Base-by-base conservation (phyloP, 2,113 vertebrate genomes). In the Agelaius tricolor region DNA sequence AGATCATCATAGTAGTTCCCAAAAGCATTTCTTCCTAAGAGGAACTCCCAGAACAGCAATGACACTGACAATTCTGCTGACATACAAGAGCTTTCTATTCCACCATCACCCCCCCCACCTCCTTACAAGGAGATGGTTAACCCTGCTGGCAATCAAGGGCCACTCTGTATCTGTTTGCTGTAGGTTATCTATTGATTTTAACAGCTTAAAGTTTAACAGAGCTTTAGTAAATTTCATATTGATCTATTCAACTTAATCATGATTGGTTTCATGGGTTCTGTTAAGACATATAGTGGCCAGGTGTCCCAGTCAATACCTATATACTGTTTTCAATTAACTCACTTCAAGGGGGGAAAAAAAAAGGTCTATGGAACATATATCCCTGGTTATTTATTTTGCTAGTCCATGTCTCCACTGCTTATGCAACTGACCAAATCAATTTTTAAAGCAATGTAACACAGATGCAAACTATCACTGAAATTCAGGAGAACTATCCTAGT, bases 141-240 rank as follows among this genome's bases (percentile, higher is more conserved):
- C 57, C 83, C 67, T 55, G n/a, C 17, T 84, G 44, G 91, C 47
- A 94, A 44, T 55, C 72, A 67, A 81, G 39, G 16, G 27, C 33
- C 63, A 78, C 68, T 90, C 51, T 30, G 1, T 65, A 37, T 63
- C 63, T 78, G 47, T 89, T 94, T 92, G 65, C 80, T 89, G 80
- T 75, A 74, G 65, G 84, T 92, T 93, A 86, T 59, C 47, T 93
- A 96, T 92, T 90, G 96, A 94, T 93, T 96, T 91, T 85, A 94
- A 77, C 90, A 68, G 43, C 72, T 94, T 85, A 44, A 87, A 93
- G 33, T 91, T 93, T 83, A 96, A 88, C 75, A 86, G 87, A 61
- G 55, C 49, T 92, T 94, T 61, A 92, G 82, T 63, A 91, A 75
- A 93, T 86, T 92, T 86, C 43, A 22, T 95, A 94, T 95, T 0